Percentiles rank a stretch among this genome's conserved stretches.
These are phyloP conservation scores for Tubulanus polymorphus DNA, from an alignment of 2,888 invertebrate genomes.

Conservation along the genomic window DNA sequence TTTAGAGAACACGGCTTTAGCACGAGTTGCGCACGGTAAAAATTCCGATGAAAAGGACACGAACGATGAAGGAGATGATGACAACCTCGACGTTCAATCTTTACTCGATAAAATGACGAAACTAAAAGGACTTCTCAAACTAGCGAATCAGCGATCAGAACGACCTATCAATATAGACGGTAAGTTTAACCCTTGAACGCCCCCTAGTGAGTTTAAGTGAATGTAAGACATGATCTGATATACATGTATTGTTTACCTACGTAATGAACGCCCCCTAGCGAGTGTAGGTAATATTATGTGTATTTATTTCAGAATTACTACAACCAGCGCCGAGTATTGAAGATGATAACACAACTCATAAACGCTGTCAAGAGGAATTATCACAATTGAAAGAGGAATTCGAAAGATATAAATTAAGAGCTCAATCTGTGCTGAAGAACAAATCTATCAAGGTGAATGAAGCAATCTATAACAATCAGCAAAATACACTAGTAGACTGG, in stretches of 20 bases:
- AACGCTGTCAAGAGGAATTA: constrained; percentile 65
- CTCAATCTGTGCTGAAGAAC: constrained; percentile 54
- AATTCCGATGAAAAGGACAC: constrained; percentile 21
- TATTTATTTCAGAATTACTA: neutral
- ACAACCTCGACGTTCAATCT: constrained; percentile 36
- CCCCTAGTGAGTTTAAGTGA: too few species aligned
- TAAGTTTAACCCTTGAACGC: too few species aligned
- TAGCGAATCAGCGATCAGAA: constrained; percentile 59
- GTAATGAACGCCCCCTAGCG: too few species aligned
- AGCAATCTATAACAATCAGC: neutral
- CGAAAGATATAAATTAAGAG: constrained; percentile 62
- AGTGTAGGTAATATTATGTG: neutral
- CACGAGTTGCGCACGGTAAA: constrained; percentile 33
- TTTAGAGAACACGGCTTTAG: constrained; percentile 50
- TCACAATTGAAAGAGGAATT: constrained; percentile 64
- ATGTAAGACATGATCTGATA: too few species aligned
- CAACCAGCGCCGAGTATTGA: constrained; percentile 14
- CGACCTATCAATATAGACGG: constrained; percentile 63
- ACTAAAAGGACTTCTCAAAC: constrained; percentile 62
- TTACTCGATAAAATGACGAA: constrained; percentile 65
- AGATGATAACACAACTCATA: constrained; percentile 31
- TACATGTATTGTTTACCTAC: too few species aligned
- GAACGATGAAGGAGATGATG: constrained; percentile 22
- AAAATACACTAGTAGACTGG: neutral
- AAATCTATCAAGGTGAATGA: constrained; percentile 41